Conservation (phyloP, 2,797 vertebrate genomes). For the Cichlasoma orientale region DNA sequence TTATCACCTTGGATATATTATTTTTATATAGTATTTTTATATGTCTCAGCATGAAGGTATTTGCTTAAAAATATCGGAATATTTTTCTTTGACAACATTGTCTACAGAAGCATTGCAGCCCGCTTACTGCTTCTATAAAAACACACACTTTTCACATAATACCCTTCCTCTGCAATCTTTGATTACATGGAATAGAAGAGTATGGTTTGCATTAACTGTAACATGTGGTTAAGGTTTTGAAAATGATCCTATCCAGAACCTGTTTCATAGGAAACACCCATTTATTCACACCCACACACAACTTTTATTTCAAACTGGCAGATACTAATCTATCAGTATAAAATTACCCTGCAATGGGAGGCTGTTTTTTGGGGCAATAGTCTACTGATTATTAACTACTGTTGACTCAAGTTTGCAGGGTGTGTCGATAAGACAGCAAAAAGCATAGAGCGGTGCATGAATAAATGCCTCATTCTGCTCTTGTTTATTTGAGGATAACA, state of each 20-base stretch:
- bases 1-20: background rate
- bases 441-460: background rate
- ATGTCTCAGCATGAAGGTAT: background rate
- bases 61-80: background rate
- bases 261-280: constrained; percentile 60
- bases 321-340: background rate
- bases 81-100: background rate
- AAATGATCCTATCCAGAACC: constrained; percentile 33
- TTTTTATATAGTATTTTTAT: background rate
- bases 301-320: constrained; percentile 8
- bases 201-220: background rate
- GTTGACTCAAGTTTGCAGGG: background rate
- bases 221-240: constrained; percentile 4
- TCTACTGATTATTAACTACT: background rate
- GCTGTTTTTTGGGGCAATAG: background rate
- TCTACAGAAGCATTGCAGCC: background rate
- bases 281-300: constrained; percentile 37
- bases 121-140: background rate
- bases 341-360: background rate
- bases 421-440: constrained; percentile 10
- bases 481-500: background rate
- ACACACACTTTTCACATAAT: background rate
- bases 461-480: constrained; percentile 4
- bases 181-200: background rate
- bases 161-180: background rate